phyloP scores from a whole-genome alignment of 1,140 invertebrate species.

The Linepithema humile region DNA sequence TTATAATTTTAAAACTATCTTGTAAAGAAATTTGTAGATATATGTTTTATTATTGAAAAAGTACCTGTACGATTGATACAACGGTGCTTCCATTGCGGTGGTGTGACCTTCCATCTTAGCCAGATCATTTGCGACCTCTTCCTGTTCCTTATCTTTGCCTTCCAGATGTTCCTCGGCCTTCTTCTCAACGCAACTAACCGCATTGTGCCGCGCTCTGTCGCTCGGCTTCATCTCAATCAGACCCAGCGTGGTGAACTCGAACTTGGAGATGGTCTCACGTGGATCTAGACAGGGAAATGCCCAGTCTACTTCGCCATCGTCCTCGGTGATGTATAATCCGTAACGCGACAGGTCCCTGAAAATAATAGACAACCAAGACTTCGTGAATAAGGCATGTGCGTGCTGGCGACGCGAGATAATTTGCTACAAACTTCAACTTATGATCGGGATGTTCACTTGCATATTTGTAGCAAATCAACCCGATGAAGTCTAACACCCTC shows the following conservation, averaged over 20 bases:
- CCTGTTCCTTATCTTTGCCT: constrained; percentile 78
- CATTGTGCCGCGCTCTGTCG: constrained; percentile 79
- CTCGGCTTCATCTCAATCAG: constrained; percentile 89
- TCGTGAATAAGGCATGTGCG: background rate
- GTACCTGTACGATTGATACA: constrained; percentile 91
- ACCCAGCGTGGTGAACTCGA: constrained; percentile 95
- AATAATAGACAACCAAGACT: constrained; percentile 26
- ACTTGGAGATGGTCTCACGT: constrained; percentile 95
- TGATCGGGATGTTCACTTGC: constrained; percentile 83
- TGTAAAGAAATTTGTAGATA: background rate
- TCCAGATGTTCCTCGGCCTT: constrained; percentile 76
- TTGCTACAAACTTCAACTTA: constrained; percentile 85
- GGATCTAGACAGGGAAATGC: constrained; percentile 96
- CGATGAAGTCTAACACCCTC: constrained; percentile 96
- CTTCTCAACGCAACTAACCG: constrained; percentile 63
- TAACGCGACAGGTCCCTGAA: constrained; percentile 87
- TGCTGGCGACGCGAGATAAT: background rate
- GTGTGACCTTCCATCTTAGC: constrained; percentile 89
- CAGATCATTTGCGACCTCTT: constrained; percentile 83
- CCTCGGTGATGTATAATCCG: constrained; percentile 96
- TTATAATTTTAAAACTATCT: background rate
- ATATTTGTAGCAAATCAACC: constrained; percentile 94
- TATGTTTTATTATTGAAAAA: constrained; percentile 2
- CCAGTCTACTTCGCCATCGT: constrained; percentile 97
- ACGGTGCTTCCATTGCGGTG: constrained; percentile 91